Evolutionary conservation across 2,113 vertebrate genomes (phyloP), one percentile per base, ranked within the genome.

Genomic region (Mirza zaza): DNA sequence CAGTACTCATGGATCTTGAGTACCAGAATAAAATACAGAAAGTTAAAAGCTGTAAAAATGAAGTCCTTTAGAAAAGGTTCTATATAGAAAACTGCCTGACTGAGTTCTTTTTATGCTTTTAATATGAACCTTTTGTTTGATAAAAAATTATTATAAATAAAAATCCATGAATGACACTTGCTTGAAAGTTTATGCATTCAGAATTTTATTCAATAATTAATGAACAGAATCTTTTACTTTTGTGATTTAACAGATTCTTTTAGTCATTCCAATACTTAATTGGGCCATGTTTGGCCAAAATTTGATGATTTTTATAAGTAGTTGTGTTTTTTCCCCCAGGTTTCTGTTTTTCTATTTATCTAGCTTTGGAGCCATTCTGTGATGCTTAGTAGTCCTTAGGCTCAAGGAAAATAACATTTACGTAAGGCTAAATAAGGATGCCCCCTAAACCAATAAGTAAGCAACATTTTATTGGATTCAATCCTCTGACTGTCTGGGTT

Each of bases 1-100:
- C 2, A 39, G 29, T 11, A 0, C 1, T 25, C 0, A n/a, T 0
- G 27, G 39, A 87, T 82, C 27, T 88, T 81, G n/a, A 5, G 1
- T 0, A 0, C 36, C 3, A 2, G 15, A 87, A 88, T 0, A 1
- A 97, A 92, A 92, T 52, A 48, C 15, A 96, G 87, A 42, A 42
- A 76, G 39, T 18, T 76, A 68, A 39, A 76, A 71, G 29, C 23
- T 0, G 5, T 0, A 71, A 1, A 79, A 86, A 90, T 61, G 61
- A 1, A 32, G 79, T 2, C 23, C 48, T 48, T 79, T 50, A 93
- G 57, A 90, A 85, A 88, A 50, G 8, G 55, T 18, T 87, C 39
- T 67, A 42, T 3, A 45, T 18, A 48, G 34, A 94, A 94, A 82
- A 89, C 63, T 55, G 63, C 3, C 34, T 45, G 21, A 11, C 79